These are phyloP conservation scores for Oreortyx pictus DNA, from an alignment of 2,797 vertebrate genomes.

Conservation along the genomic window DNA sequence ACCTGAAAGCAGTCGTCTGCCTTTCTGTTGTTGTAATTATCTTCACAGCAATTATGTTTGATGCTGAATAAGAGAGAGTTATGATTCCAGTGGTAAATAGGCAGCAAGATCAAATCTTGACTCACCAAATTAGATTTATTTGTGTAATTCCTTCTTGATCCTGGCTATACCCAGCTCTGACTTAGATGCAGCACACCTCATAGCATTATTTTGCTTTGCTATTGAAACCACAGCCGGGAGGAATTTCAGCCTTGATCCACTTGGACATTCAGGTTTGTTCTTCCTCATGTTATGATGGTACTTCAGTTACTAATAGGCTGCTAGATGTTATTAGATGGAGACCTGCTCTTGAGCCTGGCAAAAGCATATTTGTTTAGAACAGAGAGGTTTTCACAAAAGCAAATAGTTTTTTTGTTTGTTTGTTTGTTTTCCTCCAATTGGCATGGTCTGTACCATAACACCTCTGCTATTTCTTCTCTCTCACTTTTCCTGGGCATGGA, in stretches of 20 bases:
- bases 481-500: not conserved
- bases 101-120: not conserved
- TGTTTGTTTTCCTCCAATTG: not conserved
- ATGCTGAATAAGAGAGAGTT: not conserved
- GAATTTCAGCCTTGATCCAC: not conserved
- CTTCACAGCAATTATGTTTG: not conserved
- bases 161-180: not conserved
- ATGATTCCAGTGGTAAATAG: not conserved
- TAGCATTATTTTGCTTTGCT: not conserved
- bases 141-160: not conserved
- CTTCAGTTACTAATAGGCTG: not conserved
- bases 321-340: not conserved
- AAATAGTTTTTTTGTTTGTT: not conserved
- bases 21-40: not conserved
- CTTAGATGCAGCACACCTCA: not conserved
- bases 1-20: not conserved
- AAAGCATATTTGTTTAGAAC: not conserved
- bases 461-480: not conserved
- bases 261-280: not conserved
- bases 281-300: not conserved
- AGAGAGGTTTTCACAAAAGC: not conserved
- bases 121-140: not conserved
- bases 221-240: not conserved
- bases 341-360: not conserved
- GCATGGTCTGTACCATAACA: not conserved